phyloP scores from a whole-genome alignment of 1,140 invertebrate species.

The Orussus abietinus region DNA sequence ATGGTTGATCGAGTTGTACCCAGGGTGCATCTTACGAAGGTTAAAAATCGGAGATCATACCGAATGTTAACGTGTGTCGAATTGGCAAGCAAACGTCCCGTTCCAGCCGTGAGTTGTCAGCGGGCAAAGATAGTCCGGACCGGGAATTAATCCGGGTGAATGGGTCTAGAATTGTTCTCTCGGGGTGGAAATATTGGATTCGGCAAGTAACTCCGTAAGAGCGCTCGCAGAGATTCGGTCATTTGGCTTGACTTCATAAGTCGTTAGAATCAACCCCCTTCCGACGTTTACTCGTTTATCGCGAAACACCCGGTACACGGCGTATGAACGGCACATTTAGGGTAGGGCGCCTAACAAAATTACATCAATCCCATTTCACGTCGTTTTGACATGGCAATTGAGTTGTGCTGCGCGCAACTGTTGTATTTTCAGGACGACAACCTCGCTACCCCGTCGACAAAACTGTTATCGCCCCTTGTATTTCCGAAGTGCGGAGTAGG shows the following conservation, averaged over 20 bases:
- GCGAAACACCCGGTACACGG: slow-evolving; percentile 30
- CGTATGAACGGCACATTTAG: slow-evolving; percentile 31
- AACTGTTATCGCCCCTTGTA: no score
- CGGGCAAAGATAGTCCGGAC: no score
- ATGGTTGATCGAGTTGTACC: no score
- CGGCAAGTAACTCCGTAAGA: slow-evolving; percentile 29
- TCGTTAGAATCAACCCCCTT: slow-evolving; percentile 50
- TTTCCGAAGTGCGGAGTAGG: no score
- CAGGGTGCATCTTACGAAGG: no score
- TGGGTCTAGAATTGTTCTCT: slow-evolving; percentile 33
- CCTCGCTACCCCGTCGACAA: no score
- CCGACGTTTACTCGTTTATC: slow-evolving; percentile 33
- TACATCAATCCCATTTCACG: slow-evolving; percentile 55
- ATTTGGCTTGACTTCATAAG: slow-evolving; percentile 56
- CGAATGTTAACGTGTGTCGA: no score
- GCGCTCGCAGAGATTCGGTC: slow-evolving; percentile 36
- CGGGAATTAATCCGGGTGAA: no score
- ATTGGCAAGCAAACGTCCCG: no score
- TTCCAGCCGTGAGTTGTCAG: no score
- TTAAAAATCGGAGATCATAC: no score
- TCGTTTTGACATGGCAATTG: slow-evolving; percentile 53
- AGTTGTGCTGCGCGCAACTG: slow-evolving; percentile 46
- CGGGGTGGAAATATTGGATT: slow-evolving; percentile 44
- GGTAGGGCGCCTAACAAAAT: slow-evolving; percentile 45
- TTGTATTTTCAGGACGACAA: slow-evolving; percentile 31